Conservation (phyloP, 2,888 invertebrate genomes). For the Cistogaster globosa region DNA sequence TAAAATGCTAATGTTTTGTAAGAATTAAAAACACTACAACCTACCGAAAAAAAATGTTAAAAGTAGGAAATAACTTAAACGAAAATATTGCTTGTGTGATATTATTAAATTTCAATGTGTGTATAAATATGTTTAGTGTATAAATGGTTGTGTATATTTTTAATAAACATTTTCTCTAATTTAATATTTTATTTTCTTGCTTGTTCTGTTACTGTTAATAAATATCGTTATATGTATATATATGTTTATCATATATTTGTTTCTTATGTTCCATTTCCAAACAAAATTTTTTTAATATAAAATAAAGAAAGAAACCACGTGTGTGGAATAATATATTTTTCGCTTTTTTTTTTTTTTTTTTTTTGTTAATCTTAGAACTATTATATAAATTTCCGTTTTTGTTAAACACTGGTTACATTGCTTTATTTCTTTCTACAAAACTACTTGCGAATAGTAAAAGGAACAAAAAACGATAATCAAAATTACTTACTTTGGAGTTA, state of each 20-base stretch:
- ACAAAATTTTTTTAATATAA: no score
- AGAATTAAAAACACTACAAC: neutral
- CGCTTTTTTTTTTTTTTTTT: no score
- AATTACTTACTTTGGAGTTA: neutral
- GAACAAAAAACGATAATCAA: no score
- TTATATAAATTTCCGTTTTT: no score
- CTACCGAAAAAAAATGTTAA: neutral
- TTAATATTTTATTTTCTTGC: neutral
- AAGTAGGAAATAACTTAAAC: constrained; percentile 39
- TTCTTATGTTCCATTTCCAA: no score
- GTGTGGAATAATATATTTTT: no score
- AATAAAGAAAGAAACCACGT: no score
- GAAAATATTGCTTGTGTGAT: neutral
- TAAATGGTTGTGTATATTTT: neutral
- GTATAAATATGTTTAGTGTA: constrained; percentile 53
- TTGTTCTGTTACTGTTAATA: neutral
- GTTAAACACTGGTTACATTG: no score
- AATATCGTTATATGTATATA: neutral
- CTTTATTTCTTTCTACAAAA: no score
- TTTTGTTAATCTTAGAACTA: no score
- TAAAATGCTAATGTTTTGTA: constrained; percentile 7
- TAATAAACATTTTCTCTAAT: neutral
- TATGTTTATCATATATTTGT: no score
- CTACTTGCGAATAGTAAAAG: no score
- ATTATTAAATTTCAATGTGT: neutral